Evolutionary conservation across 2,797 vertebrate species (phyloP).

Genomic region (Moxostoma hubbsi): DNA sequence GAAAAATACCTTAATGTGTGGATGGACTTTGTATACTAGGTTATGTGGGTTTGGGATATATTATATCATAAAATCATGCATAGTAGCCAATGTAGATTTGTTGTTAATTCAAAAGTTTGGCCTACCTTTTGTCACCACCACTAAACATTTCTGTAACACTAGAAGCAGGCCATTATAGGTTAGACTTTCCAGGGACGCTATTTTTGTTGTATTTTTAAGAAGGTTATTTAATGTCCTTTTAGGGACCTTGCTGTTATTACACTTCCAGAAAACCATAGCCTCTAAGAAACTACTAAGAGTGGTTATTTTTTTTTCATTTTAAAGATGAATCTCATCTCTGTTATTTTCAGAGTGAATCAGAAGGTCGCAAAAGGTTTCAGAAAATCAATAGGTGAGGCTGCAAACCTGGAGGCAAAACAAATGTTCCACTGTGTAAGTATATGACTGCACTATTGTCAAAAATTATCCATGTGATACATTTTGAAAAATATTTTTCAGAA

Average conservation of each 20-base stretch:
- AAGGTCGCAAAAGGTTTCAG: slow-evolving; percentile 15
- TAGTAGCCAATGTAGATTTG: not conserved
- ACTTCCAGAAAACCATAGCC: not conserved
- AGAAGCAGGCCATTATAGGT: not conserved
- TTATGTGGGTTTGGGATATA: no score
- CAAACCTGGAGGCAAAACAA: slow-evolving; percentile 7
- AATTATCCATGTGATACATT: not conserved
- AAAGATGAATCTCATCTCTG: not conserved
- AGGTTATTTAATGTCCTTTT: no score
- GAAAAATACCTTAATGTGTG: slow-evolving; percentile 15
- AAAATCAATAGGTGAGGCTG: slow-evolving; percentile 16
- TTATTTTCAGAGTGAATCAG: slow-evolving; percentile 16
- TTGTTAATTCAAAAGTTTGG: not conserved
- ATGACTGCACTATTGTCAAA: not conserved
- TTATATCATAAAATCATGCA: not conserved
- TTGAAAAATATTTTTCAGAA: not conserved
- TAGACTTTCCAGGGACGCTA: slow-evolving; percentile 4
- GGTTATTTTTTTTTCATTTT: not conserved
- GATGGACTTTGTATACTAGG: no score
- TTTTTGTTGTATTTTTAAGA: not conserved
- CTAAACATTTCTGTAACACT: not conserved
- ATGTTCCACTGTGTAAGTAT: not conserved
- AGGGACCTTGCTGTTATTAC: not conserved
- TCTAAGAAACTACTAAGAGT: not conserved
- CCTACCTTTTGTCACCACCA: not conserved